A percentile compares a stretch with the other conserved stretches of the same genome.
Evolutionary conservation across 2,888 invertebrate species (phyloP).

Genomic region (Drosophila hamatofila): DNA sequence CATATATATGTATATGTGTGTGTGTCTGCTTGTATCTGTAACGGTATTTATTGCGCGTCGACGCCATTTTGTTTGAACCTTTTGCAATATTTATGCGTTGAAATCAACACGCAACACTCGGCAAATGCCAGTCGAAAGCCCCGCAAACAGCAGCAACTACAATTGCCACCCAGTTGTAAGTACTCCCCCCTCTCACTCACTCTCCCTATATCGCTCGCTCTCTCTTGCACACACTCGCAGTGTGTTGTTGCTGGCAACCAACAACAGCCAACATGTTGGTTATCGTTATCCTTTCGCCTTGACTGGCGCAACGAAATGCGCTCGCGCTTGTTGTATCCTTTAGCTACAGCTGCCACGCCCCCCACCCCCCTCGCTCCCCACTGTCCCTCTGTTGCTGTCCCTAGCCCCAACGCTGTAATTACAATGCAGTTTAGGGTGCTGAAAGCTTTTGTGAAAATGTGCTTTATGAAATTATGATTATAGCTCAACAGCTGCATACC

Average conservation of each 20-base stretch:
- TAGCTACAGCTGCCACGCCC: background rate
- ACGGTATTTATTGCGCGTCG: constrained; percentile 79
- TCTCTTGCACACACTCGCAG: background rate
- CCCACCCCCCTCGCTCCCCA: too few relatives aligned
- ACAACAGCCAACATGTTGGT: constrained; percentile 67
- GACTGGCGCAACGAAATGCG: constrained; percentile 67
- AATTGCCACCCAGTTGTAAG: constrained; percentile 44
- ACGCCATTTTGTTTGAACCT: constrained; percentile 80
- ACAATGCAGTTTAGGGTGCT: constrained; percentile 82
- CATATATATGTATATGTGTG: constrained; percentile 21
- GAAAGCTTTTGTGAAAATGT: constrained; percentile 83
- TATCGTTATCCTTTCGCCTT: constrained; percentile 77
- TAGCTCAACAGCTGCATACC: constrained; percentile 78
- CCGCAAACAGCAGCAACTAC: constrained; percentile 37
- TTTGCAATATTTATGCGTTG: constrained; percentile 80
- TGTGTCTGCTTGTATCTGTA: constrained; percentile 21
- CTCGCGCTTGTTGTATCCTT: constrained; percentile 61
- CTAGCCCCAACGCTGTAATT: constrained; percentile 62
- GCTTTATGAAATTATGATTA: constrained; percentile 83
- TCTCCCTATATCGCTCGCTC: background rate
- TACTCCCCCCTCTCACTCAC: constrained; percentile 8
- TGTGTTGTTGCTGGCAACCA: constrained; percentile 11
- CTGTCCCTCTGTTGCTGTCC: background rate
- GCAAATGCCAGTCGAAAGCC: constrained; percentile 46
- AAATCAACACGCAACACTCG: constrained; percentile 78